Base-by-base conservation (phyloP, 37 sponge, comb jelly and placozoan species). In the Agelas oroides region DNA sequence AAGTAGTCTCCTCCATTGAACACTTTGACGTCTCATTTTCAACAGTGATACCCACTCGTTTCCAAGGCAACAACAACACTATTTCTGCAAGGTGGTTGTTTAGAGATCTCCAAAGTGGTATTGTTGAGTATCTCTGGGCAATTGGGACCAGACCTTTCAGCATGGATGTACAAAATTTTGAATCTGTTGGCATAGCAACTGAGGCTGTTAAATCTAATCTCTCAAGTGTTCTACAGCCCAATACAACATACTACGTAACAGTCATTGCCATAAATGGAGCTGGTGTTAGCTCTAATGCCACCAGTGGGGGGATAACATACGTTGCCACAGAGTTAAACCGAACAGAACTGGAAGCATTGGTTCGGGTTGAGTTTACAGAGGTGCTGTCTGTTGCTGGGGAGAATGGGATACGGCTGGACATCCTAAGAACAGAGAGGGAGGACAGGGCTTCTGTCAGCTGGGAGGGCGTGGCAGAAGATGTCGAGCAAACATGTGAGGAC, bases 251-350 rank as follows among this genome's bases (percentile, higher is more conserved):
- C 36, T 92, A 92, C 57, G 87, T 85, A 13, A 72, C 90, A 23
- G 95, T 95, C 0, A n/a, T 71, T 16, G 89, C 92, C 0, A 66
- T 33, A 23, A 95, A 95, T 83, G 95, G 95, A 12, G 95, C 95
- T 12, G 84, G 92, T 31, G 61, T 91, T 71, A 53, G 31, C 16
- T 18, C 39, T 14, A 76, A 59, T 24, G 73, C 68, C 20, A 71
- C 85, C 56, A 92, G 92, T 36, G 23, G 0, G 39, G 95, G 95
- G 14, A 65, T 95, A 20, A 95, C 92, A 0, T 91, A 88, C 67
- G 36, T 88, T 2, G 83, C 77, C 1, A 82, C 85, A 0, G 86
- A 80, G 54, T 74, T 95, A 39, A 91, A 95, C 55, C 52, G 14
- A 20, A 86, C 92, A 15, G 60, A 32, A 16, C 60, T 95, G 71